These are phyloP conservation scores for Osmerus mordax DNA, from an alignment of 2,113 vertebrate genomes.

Conservation along the genomic window DNA sequence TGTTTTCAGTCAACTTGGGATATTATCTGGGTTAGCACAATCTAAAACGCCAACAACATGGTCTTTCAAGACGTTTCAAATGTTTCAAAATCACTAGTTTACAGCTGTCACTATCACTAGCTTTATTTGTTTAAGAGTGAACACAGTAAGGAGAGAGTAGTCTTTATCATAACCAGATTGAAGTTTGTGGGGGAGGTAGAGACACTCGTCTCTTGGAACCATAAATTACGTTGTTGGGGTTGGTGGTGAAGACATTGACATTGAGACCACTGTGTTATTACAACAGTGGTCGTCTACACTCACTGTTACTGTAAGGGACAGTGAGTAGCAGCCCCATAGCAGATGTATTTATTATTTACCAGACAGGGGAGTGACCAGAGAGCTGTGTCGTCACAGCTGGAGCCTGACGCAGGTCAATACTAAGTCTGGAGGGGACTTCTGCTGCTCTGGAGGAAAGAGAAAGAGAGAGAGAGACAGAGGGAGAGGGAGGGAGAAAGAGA, in stretches of 20 bases:
- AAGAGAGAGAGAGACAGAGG: too few relatives aligned
- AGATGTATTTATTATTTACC: slow-evolving; percentile 27
- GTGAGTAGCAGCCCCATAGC: slow-evolving; percentile 34
- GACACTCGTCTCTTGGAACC: slow-evolving; percentile 52
- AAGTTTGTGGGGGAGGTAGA: slow-evolving; percentile 20
- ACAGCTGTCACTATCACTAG: slow-evolving; percentile 49
- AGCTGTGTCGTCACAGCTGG: slow-evolving; percentile 20
- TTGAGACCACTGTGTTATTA: slow-evolving; percentile 46
- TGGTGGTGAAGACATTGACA: slow-evolving; percentile 60
- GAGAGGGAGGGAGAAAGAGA: too few relatives aligned
- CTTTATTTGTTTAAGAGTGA: slow-evolving; percentile 39
- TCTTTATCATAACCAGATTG: slow-evolving; percentile 41
- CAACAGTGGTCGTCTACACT: slow-evolving; percentile 36
- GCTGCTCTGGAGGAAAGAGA: too few relatives aligned
- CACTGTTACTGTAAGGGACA: slow-evolving; percentile 17
- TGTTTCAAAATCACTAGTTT: slow-evolving; percentile 41
- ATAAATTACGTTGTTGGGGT: slow-evolving; percentile 61
- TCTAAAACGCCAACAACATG: slow-evolving; percentile 50
- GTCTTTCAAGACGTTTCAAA: slow-evolving; percentile 1
- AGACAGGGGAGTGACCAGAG: slow-evolving; percentile 45
- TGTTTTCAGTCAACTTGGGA: slow-evolving; percentile 39
- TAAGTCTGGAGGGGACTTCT: too few relatives aligned
- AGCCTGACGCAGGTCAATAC: slow-evolving; percentile 43
- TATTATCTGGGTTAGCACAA: slow-evolving; percentile 42
- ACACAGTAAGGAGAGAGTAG: slow-evolving; percentile 46